Percentiles rank a stretch among this genome's conserved stretches.
These are phyloP conservation scores for Tachuris rubrigastra DNA, from an alignment of 2,113 vertebrate species.

Conservation along the genomic window DNA sequence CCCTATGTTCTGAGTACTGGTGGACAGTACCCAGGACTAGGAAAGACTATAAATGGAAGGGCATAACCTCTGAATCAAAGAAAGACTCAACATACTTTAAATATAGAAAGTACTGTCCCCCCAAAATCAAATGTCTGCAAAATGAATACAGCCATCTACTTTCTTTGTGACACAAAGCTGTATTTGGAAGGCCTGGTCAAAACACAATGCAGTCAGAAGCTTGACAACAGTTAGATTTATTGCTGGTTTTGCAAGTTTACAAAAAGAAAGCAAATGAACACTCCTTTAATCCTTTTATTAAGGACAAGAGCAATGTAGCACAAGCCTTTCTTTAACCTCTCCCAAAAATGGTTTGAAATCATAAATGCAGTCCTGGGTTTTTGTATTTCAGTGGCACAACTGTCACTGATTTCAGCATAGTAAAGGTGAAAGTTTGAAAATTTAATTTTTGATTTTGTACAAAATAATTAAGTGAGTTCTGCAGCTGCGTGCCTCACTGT, in stretches of 20 bases:
- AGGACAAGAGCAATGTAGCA: neutral
- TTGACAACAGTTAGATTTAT: neutral
- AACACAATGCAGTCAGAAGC: neutral
- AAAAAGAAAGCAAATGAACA: neutral
- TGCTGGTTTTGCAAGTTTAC: neutral
- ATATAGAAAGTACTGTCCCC: neutral
- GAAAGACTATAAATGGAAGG: neutral
- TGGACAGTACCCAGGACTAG: neutral
- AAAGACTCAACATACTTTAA: neutral
- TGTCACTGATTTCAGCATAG: neutral
- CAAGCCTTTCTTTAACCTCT: accelerated
- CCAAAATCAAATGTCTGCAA: neutral
- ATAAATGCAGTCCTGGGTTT: neutral
- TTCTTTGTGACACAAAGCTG: neutral
- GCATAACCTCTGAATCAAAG: neutral
- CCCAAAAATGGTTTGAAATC: neutral
- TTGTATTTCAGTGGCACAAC: neutral
- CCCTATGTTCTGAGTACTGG: neutral
- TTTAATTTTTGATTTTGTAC: neutral
- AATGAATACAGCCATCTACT: neutral
- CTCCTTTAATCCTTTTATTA: neutral
- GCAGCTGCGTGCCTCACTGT: neutral
- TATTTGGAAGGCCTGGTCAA: neutral
- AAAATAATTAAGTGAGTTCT: neutral
- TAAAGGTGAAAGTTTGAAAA: neutral